phyloP scores from a whole-genome alignment of 2,888 invertebrate species.

The Neoitamus cyanurus region DNA sequence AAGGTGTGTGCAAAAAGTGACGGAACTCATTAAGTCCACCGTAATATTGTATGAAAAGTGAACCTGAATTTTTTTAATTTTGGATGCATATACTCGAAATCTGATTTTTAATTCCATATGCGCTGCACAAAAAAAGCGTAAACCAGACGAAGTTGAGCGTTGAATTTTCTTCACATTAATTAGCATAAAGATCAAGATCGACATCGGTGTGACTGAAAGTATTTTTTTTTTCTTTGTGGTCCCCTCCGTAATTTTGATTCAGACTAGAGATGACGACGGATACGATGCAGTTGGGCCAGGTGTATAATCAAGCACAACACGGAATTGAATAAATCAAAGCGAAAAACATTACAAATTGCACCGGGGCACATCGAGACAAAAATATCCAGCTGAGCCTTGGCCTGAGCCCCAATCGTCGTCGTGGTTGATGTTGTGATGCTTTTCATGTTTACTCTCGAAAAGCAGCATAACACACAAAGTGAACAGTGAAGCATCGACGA shows the following conservation, averaged over 20 bases:
- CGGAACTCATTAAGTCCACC: neutral
- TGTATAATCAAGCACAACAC: neutral
- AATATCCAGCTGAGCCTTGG: slow-evolving; percentile 5
- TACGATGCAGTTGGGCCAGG: neutral
- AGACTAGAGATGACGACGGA: neutral
- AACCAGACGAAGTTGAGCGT: neutral
- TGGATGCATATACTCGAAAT: neutral
- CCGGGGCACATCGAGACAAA: neutral
- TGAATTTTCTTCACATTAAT: neutral
- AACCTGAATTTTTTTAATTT: neutral
- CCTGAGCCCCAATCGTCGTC: neutral
- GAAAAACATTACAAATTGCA: slow-evolving; percentile 35
- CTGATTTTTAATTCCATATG: neutral
- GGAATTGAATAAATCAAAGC: slow-evolving; percentile 28
- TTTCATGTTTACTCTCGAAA: neutral
- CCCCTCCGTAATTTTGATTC: neutral
- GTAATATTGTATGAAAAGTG: neutral
- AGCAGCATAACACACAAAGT: neutral
- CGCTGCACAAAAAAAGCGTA: neutral
- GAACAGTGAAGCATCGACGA: neutral
- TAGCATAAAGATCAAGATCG: neutral
- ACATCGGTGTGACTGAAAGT: neutral
- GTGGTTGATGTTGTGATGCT: neutral
- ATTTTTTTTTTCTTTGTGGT: neutral
- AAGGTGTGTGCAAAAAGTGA: too few relatives aligned